Evolutionary conservation across 2,888 invertebrate species (phyloP), one percentile per base, ranked within the genome.

Genomic region (Eubasilissa splendida): DNA sequence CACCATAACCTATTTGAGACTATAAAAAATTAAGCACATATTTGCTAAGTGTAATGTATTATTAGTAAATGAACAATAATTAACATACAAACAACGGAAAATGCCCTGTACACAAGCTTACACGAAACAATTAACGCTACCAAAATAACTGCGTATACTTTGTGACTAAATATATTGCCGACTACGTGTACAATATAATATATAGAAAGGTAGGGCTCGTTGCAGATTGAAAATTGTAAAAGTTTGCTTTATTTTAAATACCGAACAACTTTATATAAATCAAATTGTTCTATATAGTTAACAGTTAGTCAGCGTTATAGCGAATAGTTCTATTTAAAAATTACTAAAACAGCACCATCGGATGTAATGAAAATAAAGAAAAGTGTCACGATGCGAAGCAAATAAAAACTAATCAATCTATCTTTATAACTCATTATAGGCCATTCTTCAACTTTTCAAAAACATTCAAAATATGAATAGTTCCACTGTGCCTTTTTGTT

Each of bases 121-220:
- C 31, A 5, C 12, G 31, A 63, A 63, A 63, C 63, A 63, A 63
- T 33, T 63, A 63, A 63, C 33, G 42, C 33, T 63, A 63, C 31
- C 63, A 63, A 63, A 63, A 63, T 63, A 63, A 63, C 12, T 63
- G 63, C 33, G 63, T 63, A 63, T 63, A 63, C 63, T 60, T 60
- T 60, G 60, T 31, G 14, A 60, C 11, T 31, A 14, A 60, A 10
- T 60, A 60, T 31, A 60, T 60, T 60, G 60, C 60, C 11, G 14
- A 60, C 60, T 60, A 12, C 12, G 22, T 22, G 60, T 12, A 63
- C 31, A 63, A 33, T 63, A 63, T 33, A 33, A 63, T 33, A 12
- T 31, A 42, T 42, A 42, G 42, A 42, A 42, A 42, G 31, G 63
- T 63, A 63, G 42, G 31, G 12, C 31, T 63, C 63, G 63, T 63